These are phyloP conservation scores for Catagonus wagneri DNA, from an alignment of 2,113 vertebrate genomes.

Conservation along the genomic window DNA sequence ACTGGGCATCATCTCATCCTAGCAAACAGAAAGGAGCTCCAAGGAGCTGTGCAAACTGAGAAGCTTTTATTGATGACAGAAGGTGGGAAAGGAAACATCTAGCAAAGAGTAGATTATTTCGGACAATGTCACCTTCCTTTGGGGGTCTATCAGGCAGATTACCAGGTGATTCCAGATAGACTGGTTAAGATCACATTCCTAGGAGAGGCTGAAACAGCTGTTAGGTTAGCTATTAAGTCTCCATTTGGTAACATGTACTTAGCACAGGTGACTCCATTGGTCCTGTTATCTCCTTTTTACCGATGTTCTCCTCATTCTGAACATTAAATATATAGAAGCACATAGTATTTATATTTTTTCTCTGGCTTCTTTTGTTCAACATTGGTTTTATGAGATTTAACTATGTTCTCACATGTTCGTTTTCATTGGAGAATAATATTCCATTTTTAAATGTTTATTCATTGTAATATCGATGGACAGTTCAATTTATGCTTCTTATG, in stretches of 20 bases:
- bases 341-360: neutral
- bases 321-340: neutral
- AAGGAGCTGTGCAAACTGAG: neutral
- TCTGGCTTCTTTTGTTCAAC: neutral
- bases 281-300: neutral
- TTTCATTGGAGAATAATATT: neutral
- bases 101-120: neutral
- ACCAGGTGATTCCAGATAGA: neutral
- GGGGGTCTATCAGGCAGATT: neutral
- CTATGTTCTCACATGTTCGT: neutral
- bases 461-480: neutral
- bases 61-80: neutral
- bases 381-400: neutral
- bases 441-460: neutral
- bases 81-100: neutral
- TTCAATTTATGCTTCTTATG: neutral
- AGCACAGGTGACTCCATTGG: neutral
- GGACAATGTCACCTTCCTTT: neutral
- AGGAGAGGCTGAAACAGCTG: neutral
- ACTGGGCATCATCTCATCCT: neutral
- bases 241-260: neutral
- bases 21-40: neutral
- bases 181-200: neutral
- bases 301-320: neutral
- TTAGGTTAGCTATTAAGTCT: neutral